These are phyloP conservation scores for Bubalus kerabau DNA, from an alignment of 2,113 vertebrate species.

Conservation along the genomic window DNA sequence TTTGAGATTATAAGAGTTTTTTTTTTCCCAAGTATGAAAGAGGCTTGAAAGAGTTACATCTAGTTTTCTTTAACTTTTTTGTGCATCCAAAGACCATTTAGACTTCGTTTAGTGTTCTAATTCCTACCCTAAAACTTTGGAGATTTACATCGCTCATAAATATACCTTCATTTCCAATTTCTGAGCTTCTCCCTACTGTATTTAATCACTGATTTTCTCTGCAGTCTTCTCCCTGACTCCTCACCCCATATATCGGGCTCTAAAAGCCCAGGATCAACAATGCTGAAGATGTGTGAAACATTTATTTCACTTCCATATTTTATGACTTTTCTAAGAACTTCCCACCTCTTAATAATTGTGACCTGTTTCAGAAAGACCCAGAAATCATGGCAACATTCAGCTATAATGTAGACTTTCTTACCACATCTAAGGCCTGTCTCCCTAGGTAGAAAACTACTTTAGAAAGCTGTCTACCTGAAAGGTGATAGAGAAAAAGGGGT, in stretches of 20 bases:
- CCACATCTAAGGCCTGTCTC: background rate
- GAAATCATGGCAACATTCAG: background rate
- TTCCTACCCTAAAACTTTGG: background rate
- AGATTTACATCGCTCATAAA: background rate
- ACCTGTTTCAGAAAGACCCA: background rate
- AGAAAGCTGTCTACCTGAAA: background rate
- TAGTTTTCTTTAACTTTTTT: background rate
- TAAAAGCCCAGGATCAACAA: background rate
- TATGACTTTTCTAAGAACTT: background rate
- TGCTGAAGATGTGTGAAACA: background rate
- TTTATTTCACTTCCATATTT: background rate
- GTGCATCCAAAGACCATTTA: background rate
- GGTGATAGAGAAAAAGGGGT: background rate
- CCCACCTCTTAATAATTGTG: background rate
- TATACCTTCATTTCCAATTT: no score
- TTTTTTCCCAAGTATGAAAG: background rate
- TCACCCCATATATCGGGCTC: background rate
- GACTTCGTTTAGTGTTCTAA: background rate
- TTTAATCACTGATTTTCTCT: background rate
- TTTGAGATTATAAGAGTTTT: background rate
- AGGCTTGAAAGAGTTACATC: background rate
- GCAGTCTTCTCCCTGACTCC: background rate
- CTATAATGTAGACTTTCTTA: background rate
- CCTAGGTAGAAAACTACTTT: background rate
- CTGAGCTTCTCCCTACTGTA: background rate